Percentiles rank a stretch among this genome's conserved stretches.
These are phyloP conservation scores for Rotaria macrura DNA, from an alignment of 2,888 invertebrate genomes.

Conservation along the genomic window DNA sequence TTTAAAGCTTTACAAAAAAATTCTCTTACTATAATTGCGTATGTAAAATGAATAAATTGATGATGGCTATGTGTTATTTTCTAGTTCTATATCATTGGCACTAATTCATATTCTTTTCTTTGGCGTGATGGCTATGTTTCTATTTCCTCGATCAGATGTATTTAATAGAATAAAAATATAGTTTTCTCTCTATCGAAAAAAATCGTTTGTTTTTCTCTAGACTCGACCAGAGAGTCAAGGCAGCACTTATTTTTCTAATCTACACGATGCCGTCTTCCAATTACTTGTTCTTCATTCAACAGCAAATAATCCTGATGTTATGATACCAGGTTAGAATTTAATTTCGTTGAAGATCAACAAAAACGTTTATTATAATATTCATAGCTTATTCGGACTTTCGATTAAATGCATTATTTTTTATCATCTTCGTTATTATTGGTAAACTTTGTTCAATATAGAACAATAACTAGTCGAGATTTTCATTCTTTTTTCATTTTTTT, in stretches of 20 bases:
- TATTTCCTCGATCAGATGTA: background rate
- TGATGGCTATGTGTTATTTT: background rate
- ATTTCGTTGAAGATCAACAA: no score
- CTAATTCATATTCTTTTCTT: background rate
- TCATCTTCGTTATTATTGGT: slow-evolving; percentile 45
- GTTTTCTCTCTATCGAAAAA: background rate
- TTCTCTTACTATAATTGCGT: slow-evolving; percentile 45
- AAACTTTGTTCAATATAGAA: slow-evolving; percentile 35
- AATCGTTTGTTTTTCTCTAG: background rate
- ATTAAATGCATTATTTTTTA: slow-evolving; percentile 44
- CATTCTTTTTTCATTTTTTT: background rate
- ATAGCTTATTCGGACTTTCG: slow-evolving; percentile 43
- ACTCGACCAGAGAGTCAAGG: background rate
- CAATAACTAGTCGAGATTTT: no score
- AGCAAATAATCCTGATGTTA: slow-evolving; percentile 49
- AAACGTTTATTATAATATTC: background rate
- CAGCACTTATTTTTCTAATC: slow-evolving; percentile 37
- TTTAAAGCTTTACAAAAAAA: slow-evolving; percentile 44
- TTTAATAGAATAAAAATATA: background rate
- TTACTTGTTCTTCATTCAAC: slow-evolving; percentile 45
- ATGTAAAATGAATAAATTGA: slow-evolving; percentile 17
- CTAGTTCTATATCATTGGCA: background rate
- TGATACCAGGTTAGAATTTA: background rate
- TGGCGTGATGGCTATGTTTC: background rate
- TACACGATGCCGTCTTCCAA: slow-evolving; percentile 43